These are phyloP conservation scores for Pollenia griseotomentosa DNA, from an alignment of 2,888 invertebrate genomes.

Conservation along the genomic window DNA sequence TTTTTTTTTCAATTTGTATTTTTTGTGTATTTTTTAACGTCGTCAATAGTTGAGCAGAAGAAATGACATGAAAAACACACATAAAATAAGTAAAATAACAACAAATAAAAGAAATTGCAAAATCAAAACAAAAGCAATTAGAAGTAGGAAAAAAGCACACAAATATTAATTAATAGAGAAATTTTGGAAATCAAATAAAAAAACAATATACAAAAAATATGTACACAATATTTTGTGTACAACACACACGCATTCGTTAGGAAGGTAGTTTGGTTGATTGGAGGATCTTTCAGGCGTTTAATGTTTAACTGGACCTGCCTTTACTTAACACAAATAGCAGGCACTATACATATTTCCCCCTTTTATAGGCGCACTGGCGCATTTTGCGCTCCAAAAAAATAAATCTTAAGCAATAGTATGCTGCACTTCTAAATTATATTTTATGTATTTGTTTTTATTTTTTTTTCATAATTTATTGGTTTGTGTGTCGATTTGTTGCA, in stretches of 20 bases:
- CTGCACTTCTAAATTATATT: conserved; percentile 7
- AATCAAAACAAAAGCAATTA: conserved; percentile 72
- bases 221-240: conserved; percentile 68
- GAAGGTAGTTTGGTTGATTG: conserved; percentile 24
- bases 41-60: conserved; percentile 29
- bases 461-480: background rate
- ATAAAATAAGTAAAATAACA: conserved; percentile 57
- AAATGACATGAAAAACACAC: conserved; percentile 55
- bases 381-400: conserved; percentile 14
- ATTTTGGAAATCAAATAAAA: conserved; percentile 68
- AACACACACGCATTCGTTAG: conserved; percentile 55
- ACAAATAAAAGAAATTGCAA: conserved; percentile 69
- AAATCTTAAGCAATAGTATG: conserved; percentile 3
- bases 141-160: conserved; percentile 69
- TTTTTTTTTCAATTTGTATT: conserved; percentile 25
- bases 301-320: conserved; percentile 14
- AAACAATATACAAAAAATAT: conserved; percentile 66
- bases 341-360: background rate
- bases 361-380: conserved; percentile 39
- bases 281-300: conserved; percentile 27
- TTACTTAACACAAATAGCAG: background rate
- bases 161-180: conserved; percentile 72
- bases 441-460: conserved; percentile 36
- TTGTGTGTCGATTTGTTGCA: conserved; percentile 16
- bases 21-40: conserved; percentile 17